Evolutionary conservation across 2,113 vertebrate genomes (phyloP).

Genomic region (Motacilla alba): DNA sequence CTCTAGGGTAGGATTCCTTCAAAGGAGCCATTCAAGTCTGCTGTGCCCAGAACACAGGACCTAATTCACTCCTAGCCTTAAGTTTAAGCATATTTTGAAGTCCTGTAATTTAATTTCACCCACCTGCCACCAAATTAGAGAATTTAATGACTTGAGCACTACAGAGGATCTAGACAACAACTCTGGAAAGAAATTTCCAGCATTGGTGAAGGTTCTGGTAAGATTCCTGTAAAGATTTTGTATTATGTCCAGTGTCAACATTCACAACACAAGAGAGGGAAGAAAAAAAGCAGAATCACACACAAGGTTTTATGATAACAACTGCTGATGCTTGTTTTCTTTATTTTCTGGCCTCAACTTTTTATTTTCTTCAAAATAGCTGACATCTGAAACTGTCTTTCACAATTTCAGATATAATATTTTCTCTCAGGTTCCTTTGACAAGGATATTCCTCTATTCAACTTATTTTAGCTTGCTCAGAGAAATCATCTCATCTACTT

Average conservation of each 20-base stretch:
- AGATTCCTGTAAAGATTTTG: neutral
- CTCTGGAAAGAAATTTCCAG: neutral
- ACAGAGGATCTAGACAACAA: neutral
- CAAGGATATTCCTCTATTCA: neutral
- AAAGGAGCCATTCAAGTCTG: neutral
- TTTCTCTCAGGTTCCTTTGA: neutral
- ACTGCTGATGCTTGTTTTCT: neutral
- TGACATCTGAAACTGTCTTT: conserved; percentile 4
- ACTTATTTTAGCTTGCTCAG: neutral
- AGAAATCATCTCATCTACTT: neutral
- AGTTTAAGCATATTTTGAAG: neutral
- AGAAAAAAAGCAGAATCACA: neutral
- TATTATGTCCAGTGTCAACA: neutral
- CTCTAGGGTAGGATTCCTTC: neutral
- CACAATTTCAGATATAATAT: neutral
- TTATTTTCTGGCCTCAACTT: neutral
- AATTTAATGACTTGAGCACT: neutral
- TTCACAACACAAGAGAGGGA: neutral
- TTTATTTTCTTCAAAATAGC: conserved; percentile 1
- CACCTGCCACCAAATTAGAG: neutral
- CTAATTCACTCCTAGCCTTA: neutral
- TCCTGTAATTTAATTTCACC: neutral
- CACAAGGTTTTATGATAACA: neutral
- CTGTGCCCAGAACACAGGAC: neutral
- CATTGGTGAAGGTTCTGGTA: neutral